Conservation (phyloP, 2,113 vertebrate species). For the Cervus canadensis region DNA sequence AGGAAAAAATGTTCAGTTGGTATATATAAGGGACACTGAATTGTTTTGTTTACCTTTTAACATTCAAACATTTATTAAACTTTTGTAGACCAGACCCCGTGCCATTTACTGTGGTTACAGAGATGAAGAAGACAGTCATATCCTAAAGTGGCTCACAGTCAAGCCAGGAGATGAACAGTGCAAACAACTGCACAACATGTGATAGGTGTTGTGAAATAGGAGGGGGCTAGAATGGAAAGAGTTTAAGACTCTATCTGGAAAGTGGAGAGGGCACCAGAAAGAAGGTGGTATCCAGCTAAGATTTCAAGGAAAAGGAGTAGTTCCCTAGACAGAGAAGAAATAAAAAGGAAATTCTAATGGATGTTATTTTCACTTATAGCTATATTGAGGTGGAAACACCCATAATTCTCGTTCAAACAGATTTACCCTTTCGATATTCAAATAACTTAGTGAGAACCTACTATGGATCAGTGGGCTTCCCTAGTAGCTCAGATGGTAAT, state of each 20-base stretch:
- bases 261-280: background rate
- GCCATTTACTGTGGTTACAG: background rate
- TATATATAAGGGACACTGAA: background rate
- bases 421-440: constrained; percentile 1
- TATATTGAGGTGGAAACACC: background rate
- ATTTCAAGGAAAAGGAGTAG: background rate
- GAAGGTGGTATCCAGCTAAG: background rate
- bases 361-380: background rate
- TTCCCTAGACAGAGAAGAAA: background rate
- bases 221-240: background rate
- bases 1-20: background rate
- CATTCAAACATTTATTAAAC: background rate
- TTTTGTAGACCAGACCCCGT: background rate
- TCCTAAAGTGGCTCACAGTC: background rate
- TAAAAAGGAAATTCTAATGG: background rate
- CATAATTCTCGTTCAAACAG: background rate
- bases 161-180: background rate
- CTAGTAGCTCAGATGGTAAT: background rate
- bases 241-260: background rate
- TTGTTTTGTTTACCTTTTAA: constrained; percentile 31
- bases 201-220: background rate
- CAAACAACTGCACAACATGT: background rate
- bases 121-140: background rate
- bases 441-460: background rate
- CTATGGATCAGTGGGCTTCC: background rate